These are phyloP conservation scores for Amiota minor DNA, from an alignment of 2,888 invertebrate genomes.

Conservation along the genomic window DNA sequence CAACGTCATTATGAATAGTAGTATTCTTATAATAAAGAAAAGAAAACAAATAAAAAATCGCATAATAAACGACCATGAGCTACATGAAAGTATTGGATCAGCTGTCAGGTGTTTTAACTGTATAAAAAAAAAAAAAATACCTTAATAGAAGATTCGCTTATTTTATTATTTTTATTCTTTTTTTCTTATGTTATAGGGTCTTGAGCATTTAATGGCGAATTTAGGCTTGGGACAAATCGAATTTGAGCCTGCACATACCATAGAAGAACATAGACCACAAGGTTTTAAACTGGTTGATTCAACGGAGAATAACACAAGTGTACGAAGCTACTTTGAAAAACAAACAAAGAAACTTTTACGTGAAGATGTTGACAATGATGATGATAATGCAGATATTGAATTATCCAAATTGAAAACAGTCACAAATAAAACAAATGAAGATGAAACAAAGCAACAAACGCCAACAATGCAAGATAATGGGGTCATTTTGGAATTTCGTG, in stretches of 20 bases:
- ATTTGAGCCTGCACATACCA: slow-evolving; percentile 73
- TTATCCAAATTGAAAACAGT: slow-evolving; percentile 28
- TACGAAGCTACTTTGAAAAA: slow-evolving; percentile 51
- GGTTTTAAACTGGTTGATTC: slow-evolving; percentile 55
- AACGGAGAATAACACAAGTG: slow-evolving; percentile 39
- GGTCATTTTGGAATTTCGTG: slow-evolving; percentile 60
- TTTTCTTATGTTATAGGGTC: slow-evolving; percentile 74
- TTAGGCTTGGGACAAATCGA: slow-evolving; percentile 79
- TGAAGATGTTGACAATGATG: slow-evolving; percentile 46
- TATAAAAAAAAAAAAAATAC: background rate
- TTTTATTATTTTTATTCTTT: background rate
- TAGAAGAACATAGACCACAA: slow-evolving; percentile 69
- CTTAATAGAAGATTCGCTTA: background rate
- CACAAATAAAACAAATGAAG: background rate
- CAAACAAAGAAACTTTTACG: slow-evolving; percentile 47
- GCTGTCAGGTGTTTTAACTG: slow-evolving; percentile 37
- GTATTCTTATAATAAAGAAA: slow-evolving; percentile 1
- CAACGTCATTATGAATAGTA: too few relatives aligned
- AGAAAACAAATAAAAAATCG: slow-evolving; percentile 28
- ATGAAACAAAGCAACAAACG: slow-evolving; percentile 27
- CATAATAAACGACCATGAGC: slow-evolving; percentile 9
- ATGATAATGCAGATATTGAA: slow-evolving; percentile 44
- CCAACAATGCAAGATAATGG: slow-evolving; percentile 36
- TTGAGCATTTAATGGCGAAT: slow-evolving; percentile 80
- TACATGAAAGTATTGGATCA: slow-evolving; percentile 33